Evolutionary conservation across 2,797 vertebrate genomes (phyloP).

Genomic region (Clarias platycephalus): DNA sequence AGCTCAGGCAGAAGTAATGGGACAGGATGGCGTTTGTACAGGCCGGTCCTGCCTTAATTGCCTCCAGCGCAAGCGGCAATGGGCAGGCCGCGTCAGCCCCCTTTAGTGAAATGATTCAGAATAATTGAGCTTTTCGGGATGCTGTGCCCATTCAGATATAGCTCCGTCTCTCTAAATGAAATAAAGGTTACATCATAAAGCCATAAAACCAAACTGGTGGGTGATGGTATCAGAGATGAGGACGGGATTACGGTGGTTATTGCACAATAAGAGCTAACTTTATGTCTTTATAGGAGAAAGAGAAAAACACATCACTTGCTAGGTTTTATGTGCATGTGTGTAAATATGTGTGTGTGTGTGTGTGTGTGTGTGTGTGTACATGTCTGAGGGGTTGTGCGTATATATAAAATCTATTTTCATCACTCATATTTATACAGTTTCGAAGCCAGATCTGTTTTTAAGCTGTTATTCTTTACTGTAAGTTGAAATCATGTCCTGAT

Average conservation of each 20-base stretch:
- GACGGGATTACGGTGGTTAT: constrained; percentile 49
- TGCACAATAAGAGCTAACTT: constrained; percentile 18
- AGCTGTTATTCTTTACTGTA: not conserved
- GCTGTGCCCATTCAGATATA: constrained; percentile 44
- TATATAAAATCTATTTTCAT: not conserved
- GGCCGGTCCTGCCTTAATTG: constrained; percentile 66
- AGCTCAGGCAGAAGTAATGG: constrained; percentile 66
- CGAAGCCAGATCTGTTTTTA: not conserved
- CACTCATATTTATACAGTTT: not conserved
- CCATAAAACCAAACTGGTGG: constrained; percentile 64
- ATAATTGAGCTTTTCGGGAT: constrained; percentile 72
- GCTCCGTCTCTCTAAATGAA: constrained; percentile 54
- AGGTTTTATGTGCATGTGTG: constrained; percentile 5
- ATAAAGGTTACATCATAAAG: constrained; percentile 62
- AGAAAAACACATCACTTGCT: not conserved
- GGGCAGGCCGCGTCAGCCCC: constrained; percentile 68
- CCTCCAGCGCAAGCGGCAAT: constrained; percentile 58
- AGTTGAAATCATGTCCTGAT: not conserved
- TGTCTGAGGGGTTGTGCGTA: not conserved
- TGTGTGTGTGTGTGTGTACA: not conserved
- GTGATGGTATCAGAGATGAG: constrained; percentile 37
- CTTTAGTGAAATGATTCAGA: constrained; percentile 82
- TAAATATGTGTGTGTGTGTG: constrained; percentile 10
- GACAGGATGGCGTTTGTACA: constrained; percentile 64
- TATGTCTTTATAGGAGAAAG: constrained; percentile 37